These are phyloP conservation scores for Acanthosepion esculentum DNA, from an alignment of 2,888 invertebrate species.

Conservation along the genomic window DNA sequence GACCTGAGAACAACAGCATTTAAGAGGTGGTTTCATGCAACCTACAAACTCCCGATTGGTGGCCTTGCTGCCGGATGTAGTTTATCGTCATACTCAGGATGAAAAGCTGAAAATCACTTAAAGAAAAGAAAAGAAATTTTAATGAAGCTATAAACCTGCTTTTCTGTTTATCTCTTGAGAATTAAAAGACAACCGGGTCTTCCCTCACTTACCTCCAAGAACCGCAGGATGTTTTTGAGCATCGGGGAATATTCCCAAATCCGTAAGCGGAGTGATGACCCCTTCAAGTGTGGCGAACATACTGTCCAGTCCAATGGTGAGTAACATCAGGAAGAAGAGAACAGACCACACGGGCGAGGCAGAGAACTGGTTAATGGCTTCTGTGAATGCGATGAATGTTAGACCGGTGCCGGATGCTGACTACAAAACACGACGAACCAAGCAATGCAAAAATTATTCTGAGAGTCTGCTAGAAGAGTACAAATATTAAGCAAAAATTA, in stretches of 20 bases:
- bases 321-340: conserved; percentile 94
- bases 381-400: conserved; percentile 96
- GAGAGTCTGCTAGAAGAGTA: too few species aligned
- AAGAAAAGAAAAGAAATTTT: too few species aligned
- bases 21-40: too few species aligned
- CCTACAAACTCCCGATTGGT: too few species aligned
- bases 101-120: too few species aligned
- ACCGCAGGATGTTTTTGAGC: conserved; percentile 53
- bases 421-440: conserved; percentile 77
- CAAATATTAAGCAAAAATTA: too few species aligned
- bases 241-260: conserved; percentile 88
- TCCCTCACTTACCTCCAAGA: conserved; percentile 54
- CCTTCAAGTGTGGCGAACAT: conserved; percentile 97
- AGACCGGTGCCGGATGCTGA: conserved; percentile 95
- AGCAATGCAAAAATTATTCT: neutral
- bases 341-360: conserved; percentile 95
- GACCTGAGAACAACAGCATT: too few species aligned
- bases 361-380: conserved; percentile 94
- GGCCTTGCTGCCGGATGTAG: too few species aligned
- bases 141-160: too few species aligned
- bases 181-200: neutral
- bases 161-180: too few species aligned
- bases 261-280: conserved; percentile 94
- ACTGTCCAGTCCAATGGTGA: conserved; percentile 92
- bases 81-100: too few species aligned